Base-by-base conservation (phyloP, 2,888 invertebrate species). In the Tridacna gigas region DNA sequence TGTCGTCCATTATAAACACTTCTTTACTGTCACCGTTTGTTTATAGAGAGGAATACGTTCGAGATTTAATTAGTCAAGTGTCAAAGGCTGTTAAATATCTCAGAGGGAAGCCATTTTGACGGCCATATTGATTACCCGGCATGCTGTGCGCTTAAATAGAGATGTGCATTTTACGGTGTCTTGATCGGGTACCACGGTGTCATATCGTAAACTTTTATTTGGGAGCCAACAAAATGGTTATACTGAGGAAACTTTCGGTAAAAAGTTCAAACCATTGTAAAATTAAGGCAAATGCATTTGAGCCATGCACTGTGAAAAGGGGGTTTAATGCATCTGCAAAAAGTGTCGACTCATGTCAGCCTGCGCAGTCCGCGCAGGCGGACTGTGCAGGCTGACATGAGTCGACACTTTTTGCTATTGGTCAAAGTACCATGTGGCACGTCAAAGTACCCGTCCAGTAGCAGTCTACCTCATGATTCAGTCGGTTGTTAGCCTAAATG, bases 21-120 rank as follows among this genome's bases (percentile, higher is more conserved):
- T 22, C n/a, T 48, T 5, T 11, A 51, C 45, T 71, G 71, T 71
- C 71, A 75, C 45, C 75, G 61, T 47, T 61, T 86, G 80, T 86
- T 83, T 86, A 82, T 80, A 80, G 65, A 82, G 86, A 86, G 86
- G 86, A 76, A 86, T 78, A 18, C 28, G 67, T 48, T 66, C 69
- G 86, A 86, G 74, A 63, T 82, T 80, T 80, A 82, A 86, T 82
- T 80, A 76, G 78, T 61, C 77, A 80, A 79, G 78, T 86, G 86
- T 82, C 86, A 80, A 78, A 51, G 61, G 45, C 73, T 82, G 71
- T 77, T 82, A 82, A 82, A 80, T 66, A 56, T 80, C 77, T 0
- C 86, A 47, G 79, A 63, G 47, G 78, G 86, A 63, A 47, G 73
- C 80, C 82, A 80, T 80, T 67, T 80, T 80, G 66, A 69, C 37